Base-by-base conservation (phyloP, 2,888 invertebrate species). In the Argyra leucocephala region DNA sequence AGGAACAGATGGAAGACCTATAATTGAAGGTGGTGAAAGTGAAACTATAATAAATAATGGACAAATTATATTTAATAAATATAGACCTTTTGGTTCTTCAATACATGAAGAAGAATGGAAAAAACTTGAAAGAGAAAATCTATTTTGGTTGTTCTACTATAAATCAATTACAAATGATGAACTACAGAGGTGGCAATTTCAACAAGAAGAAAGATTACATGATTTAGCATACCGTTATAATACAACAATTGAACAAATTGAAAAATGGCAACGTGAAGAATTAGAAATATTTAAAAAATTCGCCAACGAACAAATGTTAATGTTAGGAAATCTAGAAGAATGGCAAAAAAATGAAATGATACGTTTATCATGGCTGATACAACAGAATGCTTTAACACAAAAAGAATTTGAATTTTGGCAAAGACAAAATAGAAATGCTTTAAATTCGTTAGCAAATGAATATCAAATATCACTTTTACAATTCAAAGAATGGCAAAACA, bases 391-490 rank as follows among this genome's bases (percentile, higher is more conserved):
- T 31, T 69, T 74, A 0, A 75, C 71, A 0, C 67, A 68, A 0
- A 73, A 76, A n/a, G 78, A 78, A 9, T 71, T 78, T 12, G 73
- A 74, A 5, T 75, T 74, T 31, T 78, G 78, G 78, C 78, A 78
- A 65, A 70, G 24, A 1, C 74, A 76, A 60, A 77, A 78, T 62
- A 69, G 67, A 5, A 71, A 70, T 3, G 74, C 72, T 66, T 64
- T 78, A 15, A 64, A 66, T 2, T 69, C 71, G 21, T 48, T 72
- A 24, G 76, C 79, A 0, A 65, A 69, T 3, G 71, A 73, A 36
- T 75, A 77, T 57, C 70, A 70, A 0, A 71, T 78, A 3, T 69
- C 72, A 0, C 69, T 73, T 24, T 73, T 74, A 7, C 75, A 78
- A 36, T 68, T 78, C 4, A 73, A 73, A 66, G 73, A 73, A 3